phyloP scores from a whole-genome alignment of 2,888 invertebrate genomes.

The Listrodromus nycthemerus region DNA sequence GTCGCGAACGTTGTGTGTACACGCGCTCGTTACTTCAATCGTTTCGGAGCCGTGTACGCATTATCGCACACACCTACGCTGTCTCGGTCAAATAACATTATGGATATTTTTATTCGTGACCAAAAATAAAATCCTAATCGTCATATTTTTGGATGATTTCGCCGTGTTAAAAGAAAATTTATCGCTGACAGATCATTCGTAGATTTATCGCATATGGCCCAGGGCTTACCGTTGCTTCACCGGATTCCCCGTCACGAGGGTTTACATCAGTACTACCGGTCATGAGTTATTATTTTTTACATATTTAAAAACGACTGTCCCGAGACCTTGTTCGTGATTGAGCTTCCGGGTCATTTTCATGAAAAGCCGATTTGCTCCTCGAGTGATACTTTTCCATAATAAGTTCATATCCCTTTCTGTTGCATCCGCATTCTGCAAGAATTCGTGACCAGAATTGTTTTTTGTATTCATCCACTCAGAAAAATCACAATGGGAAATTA shows the following conservation, averaged over 20 bases:
- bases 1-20: slow-evolving; percentile 3
- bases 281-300: slow-evolving; percentile 30
- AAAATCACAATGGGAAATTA: neutral
- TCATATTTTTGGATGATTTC: neutral
- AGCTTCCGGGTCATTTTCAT: slow-evolving; percentile 37
- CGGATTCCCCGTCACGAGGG: neutral
- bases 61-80: slow-evolving; percentile 16
- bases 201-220: slow-evolving; percentile 38
- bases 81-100: neutral
- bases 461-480: neutral
- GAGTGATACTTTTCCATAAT: slow-evolving; percentile 25
- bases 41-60: neutral
- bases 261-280: neutral
- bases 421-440: neutral
- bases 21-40: slow-evolving; percentile 6
- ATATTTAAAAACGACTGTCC: slow-evolving; percentile 20
- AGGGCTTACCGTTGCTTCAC: slow-evolving; percentile 33
- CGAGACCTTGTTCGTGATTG: slow-evolving; percentile 37
- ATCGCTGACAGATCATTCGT: slow-evolving; percentile 20
- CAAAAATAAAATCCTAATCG: neutral
- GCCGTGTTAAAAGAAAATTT: slow-evolving; percentile 11
- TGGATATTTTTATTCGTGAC: neutral
- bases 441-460: neutral
- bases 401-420: neutral
- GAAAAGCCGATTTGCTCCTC: slow-evolving; percentile 22